Evolutionary conservation across 1,140 invertebrate genomes (phyloP).

Genomic region (Holotrichia oblita): DNA sequence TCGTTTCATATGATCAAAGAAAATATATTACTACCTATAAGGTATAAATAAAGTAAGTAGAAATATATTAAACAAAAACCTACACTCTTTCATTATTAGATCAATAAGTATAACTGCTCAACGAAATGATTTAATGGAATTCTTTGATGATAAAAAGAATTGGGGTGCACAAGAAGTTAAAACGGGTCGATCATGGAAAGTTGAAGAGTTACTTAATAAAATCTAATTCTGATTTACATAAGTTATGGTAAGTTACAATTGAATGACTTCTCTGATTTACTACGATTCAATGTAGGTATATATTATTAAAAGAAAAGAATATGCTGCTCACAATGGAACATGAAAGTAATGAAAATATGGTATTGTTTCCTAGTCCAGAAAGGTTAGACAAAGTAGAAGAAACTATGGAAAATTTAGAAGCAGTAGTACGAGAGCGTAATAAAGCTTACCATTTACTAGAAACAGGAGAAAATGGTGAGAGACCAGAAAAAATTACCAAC

Average conservation of each 20-base stretch:
- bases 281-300: constrained; percentile 70
- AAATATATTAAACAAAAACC: neutral
- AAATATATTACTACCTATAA: neutral
- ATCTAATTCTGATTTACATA: constrained; percentile 96
- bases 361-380: constrained; percentile 93
- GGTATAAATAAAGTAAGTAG: neutral
- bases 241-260: constrained; percentile 83
- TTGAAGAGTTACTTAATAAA: constrained; percentile 94
- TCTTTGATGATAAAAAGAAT: constrained; percentile 91
- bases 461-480: constrained; percentile 85
- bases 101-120: constrained; percentile 56
- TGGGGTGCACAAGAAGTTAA: constrained; percentile 83
- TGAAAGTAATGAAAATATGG: constrained; percentile 73
- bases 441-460: constrained; percentile 90
- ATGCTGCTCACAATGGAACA: constrained; percentile 98
- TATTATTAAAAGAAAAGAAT: constrained; percentile 95
- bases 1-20: neutral
- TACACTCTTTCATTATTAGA: neutral
- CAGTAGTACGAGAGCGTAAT: constrained; percentile 92
- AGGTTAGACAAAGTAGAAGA: constrained; percentile 94
- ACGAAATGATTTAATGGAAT: constrained; percentile 79
- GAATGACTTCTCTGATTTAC: neutral
- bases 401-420: constrained; percentile 95
- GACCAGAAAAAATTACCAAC: constrained; percentile 68
- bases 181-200: constrained; percentile 88